These are phyloP conservation scores for Lissocephala sabroskyi DNA, from an alignment of 2,888 invertebrate genomes.

Conservation along the genomic window DNA sequence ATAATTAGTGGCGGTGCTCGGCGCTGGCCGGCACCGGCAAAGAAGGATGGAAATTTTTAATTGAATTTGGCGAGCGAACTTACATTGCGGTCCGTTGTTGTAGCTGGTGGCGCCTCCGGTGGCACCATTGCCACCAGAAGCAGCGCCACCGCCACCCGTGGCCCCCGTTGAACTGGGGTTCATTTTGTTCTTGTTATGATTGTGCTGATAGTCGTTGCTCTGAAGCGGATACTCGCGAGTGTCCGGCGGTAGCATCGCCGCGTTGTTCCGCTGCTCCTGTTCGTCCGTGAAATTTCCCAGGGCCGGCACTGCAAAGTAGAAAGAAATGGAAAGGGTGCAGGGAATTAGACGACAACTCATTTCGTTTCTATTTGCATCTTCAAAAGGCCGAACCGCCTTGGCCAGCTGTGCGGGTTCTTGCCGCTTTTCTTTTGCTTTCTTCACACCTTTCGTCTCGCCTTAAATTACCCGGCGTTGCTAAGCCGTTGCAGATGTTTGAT, in stretches of 20 bases:
- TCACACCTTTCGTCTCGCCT: conserved; percentile 53
- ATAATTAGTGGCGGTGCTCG: conserved; percentile 39
- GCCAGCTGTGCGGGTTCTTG: conserved; percentile 40
- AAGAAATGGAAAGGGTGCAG: conserved; percentile 11
- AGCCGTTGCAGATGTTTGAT: conserved; percentile 47
- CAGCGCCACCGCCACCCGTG: conserved; percentile 27
- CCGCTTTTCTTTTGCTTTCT: conserved; percentile 2
- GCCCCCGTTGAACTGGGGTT: conserved; percentile 38
- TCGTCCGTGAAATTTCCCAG: conserved; percentile 78
- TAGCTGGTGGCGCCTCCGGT: conserved; percentile 48
- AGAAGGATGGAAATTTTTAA: conserved; percentile 4
- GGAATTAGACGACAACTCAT: conserved; percentile 7
- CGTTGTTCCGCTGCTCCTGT: conserved; percentile 70
- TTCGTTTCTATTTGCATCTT: conserved; percentile 27
- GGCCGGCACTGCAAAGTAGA: conserved; percentile 75
- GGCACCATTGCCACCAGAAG: conserved; percentile 21
- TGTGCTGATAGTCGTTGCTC: conserved; percentile 78
- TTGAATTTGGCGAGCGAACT: too few relatives aligned
- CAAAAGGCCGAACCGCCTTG: conserved; percentile 44
- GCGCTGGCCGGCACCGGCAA: conserved; percentile 1
- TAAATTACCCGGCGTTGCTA: conserved; percentile 40
- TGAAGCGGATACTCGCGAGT: conserved; percentile 78
- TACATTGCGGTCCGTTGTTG: conserved; percentile 67
- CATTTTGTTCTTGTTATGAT: conserved; percentile 67
- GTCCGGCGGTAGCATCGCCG: conserved; percentile 70